A percentile compares a stretch with the other conserved stretches of the same genome.
Evolutionary conservation across 1,140 invertebrate species (phyloP).

Genomic region (Cydia amplana): DNA sequence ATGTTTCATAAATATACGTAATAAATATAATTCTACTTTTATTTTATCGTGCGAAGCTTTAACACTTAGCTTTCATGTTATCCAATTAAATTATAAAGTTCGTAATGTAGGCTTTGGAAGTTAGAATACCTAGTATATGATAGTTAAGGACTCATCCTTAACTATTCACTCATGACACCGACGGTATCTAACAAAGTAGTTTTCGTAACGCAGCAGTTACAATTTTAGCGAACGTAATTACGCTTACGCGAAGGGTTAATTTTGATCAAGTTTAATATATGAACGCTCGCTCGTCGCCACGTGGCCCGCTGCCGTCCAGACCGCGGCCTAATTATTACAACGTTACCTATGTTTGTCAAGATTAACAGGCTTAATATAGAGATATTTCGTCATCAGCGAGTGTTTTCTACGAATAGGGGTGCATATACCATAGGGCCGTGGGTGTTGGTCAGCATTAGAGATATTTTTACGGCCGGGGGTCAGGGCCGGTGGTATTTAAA

Average conservation of each 20-base stretch:
- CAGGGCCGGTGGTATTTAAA: slow-evolving; percentile 54
- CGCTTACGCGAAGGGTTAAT: no score
- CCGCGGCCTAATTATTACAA: background rate
- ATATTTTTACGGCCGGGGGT: slow-evolving; percentile 58
- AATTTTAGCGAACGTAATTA: no score
- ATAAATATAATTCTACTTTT: background rate
- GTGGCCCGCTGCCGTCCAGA: no score
- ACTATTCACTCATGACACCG: no score
- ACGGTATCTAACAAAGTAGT: no score
- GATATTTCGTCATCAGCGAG: background rate
- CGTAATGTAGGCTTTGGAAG: background rate
- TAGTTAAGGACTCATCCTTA: no score
- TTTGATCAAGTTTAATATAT: no score
- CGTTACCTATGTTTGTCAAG: background rate
- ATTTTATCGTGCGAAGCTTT: background rate
- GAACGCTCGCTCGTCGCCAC: no score
- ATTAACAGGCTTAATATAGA: background rate
- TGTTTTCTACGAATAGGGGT: slow-evolving; percentile 9
- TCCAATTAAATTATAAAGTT: background rate
- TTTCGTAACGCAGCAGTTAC: no score
- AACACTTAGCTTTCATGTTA: slow-evolving; percentile 13
- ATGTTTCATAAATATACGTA: slow-evolving; percentile 7
- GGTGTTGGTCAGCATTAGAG: slow-evolving; percentile 42
- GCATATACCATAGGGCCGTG: background rate
- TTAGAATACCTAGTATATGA: background rate